Percentiles rank a stretch among this genome's conserved stretches.
Evolutionary conservation across 2,113 vertebrate genomes (phyloP).

Genomic region (Phaetusa simplex): DNA sequence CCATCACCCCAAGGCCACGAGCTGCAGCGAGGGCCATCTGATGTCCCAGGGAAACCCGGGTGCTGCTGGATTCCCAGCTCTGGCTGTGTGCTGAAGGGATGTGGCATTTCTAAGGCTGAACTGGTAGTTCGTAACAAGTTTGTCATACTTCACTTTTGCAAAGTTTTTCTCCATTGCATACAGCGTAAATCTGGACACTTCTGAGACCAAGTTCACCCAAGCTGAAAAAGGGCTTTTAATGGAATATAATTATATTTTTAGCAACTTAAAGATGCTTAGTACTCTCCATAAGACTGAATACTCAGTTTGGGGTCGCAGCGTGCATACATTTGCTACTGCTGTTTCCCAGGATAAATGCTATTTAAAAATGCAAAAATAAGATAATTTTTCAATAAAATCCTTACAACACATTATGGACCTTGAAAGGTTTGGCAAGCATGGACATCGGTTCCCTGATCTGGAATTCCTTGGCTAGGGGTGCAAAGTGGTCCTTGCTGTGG

Average conservation of each 20-base stretch:
- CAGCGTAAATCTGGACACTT: not conserved
- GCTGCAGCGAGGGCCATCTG: not conserved
- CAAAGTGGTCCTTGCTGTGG: not conserved
- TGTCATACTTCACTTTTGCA: not conserved
- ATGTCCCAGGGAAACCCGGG: rapidly evolving
- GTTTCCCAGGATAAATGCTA: not conserved
- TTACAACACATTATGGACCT: not conserved
- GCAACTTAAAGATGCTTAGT: not conserved
- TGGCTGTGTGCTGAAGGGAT: not conserved
- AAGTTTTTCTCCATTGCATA: not conserved
- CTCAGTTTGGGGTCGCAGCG: not conserved
- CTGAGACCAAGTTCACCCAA: not conserved
- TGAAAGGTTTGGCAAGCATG: not conserved
- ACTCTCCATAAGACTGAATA: not conserved
- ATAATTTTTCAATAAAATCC: not conserved
- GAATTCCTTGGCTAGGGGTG: not conserved
- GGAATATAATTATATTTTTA: not conserved
- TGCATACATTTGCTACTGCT: not conserved
- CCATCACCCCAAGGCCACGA: not conserved
- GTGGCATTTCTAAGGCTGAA: not conserved
- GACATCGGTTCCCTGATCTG: not conserved
- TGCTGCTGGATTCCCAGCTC: not conserved
- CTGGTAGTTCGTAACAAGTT: not conserved
- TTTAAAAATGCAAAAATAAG: not conserved
- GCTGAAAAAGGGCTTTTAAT: not conserved